Evolutionary conservation across 1,140 invertebrate species (phyloP).

Genomic region (Drosophila equinoxialis): DNA sequence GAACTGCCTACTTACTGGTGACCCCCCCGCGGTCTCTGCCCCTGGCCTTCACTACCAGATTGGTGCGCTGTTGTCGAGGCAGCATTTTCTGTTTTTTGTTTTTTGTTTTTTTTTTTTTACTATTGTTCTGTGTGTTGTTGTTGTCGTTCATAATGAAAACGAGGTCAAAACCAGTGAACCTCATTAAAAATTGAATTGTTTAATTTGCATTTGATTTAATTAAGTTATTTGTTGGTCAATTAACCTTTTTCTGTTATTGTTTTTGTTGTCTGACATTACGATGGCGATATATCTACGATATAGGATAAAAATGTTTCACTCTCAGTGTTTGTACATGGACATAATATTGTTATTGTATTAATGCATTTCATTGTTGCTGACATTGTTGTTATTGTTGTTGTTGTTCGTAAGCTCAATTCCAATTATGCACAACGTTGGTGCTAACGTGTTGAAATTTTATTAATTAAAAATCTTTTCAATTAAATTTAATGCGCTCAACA

Average conservation of each 20-base stretch:
- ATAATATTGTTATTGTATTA: conserved; percentile 63
- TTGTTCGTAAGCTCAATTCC: conserved; percentile 51
- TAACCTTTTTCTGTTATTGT: conserved; percentile 66
- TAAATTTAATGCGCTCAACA: conserved; percentile 76
- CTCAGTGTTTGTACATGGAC: conserved; percentile 62
- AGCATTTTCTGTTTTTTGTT: no score
- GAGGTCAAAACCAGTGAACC: conserved; percentile 70
- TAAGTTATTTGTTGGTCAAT: conserved; percentile 81
- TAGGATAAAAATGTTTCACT: conserved; percentile 14
- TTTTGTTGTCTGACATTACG: conserved; percentile 73
- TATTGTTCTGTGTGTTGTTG: conserved; percentile 33
- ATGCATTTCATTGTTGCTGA: conserved; percentile 34
- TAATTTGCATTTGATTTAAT: conserved; percentile 81
- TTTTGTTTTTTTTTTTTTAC: background rate
- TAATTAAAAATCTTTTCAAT: conserved; percentile 80
- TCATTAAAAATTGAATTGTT: conserved; percentile 80
- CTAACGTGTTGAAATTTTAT: conserved; percentile 72
- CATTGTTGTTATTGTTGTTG: conserved; percentile 8
- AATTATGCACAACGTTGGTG: conserved; percentile 52
- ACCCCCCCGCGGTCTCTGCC: no score
- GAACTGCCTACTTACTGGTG: conserved; percentile 21
- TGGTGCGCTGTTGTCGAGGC: no score
- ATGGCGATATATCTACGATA: conserved; percentile 44
- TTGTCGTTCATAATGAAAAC: conserved; percentile 67
- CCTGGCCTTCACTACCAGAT: no score